Conservation (phyloP, 2,113 vertebrate genomes). For the human (Homo sapiens) region DNA sequence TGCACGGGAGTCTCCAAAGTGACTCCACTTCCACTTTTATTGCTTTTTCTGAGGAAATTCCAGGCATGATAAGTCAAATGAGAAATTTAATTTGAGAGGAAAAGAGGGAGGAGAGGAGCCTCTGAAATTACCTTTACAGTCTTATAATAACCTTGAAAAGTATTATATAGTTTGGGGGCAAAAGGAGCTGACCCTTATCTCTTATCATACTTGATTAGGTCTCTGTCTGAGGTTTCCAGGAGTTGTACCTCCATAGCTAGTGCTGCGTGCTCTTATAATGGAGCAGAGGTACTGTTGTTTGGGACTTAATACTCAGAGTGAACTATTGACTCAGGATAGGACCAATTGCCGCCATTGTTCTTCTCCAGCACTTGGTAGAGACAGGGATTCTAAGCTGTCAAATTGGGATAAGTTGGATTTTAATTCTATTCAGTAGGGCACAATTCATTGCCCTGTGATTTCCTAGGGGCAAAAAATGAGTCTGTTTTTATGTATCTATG, state of each 20-base stretch:
- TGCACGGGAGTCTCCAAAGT: neutral
- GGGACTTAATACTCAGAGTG: neutral
- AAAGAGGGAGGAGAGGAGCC: neutral
- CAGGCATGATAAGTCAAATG: neutral
- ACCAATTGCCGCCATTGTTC: neutral
- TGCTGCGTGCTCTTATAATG: neutral
- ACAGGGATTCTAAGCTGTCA: neutral
- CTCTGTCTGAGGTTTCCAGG: neutral
- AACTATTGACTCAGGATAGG: neutral
- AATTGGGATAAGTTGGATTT: neutral
- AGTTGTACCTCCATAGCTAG: neutral
- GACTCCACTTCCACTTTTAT: neutral
- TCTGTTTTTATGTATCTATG: neutral
- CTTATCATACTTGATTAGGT: neutral
- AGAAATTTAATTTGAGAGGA: neutral
- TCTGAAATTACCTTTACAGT: neutral
- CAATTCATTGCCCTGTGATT: neutral
- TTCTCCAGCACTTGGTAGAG: neutral
- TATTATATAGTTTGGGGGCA: neutral
- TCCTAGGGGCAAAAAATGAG: neutral
- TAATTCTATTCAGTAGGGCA: neutral
- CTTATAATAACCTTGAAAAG: neutral
- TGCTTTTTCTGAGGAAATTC: slow-evolving; percentile 19
- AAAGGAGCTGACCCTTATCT: neutral
- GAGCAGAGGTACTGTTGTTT: neutral